Evolutionary conservation across 1,140 invertebrate species (phyloP).

Genomic region (Phenacoccus solenopsis): DNA sequence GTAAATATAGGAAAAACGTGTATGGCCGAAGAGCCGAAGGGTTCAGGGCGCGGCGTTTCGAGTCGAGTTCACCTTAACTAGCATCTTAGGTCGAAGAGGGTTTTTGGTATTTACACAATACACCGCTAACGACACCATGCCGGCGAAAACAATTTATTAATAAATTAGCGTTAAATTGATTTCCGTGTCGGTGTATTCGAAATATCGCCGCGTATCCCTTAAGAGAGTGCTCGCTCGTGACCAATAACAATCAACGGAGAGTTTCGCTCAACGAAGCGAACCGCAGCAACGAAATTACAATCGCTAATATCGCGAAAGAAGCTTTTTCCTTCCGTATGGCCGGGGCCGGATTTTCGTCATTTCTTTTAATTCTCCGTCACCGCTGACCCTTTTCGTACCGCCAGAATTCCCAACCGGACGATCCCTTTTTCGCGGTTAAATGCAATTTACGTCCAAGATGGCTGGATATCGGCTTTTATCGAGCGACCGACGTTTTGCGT

Average conservation of each 20-base stretch:
- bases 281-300: background rate
- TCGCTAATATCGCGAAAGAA: background rate
- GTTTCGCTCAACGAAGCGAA: background rate
- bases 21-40: too few relatives aligned
- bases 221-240: background rate
- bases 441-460: background rate
- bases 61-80: too few relatives aligned
- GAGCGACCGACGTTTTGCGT: background rate
- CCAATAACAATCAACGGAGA: background rate
- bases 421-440: background rate
- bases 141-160: background rate
- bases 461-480: background rate
- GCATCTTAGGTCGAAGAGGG: too few relatives aligned
- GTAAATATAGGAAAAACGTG: too few relatives aligned
- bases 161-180: background rate
- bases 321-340: background rate
- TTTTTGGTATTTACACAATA: too few relatives aligned
- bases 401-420: background rate
- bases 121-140: too few relatives aligned
- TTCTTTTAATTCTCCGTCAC: background rate
- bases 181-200: background rate
- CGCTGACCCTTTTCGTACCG: background rate
- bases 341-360: background rate
- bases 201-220: background rate
- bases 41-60: too few relatives aligned